Evolutionary conservation across 2,113 vertebrate genomes (phyloP), one percentile per base, ranked within the genome.

Genomic region (Erythrocebus patas): DNA sequence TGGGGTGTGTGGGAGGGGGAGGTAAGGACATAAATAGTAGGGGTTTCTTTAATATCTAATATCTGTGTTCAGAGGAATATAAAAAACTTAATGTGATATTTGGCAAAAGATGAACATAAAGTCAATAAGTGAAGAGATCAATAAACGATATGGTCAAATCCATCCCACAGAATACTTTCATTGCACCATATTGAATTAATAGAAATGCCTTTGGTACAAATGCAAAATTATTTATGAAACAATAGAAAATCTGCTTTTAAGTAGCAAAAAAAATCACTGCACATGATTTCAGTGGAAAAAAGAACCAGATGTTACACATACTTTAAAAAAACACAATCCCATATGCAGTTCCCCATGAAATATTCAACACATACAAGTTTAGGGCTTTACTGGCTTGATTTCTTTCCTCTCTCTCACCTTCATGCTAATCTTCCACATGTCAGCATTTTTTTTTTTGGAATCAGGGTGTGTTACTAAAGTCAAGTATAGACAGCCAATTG

Each of bases 141-240:
- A 94, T 98, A 97, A 96, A 97, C 73, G 96, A 91, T 96, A 97
- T 86, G 91, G 91, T 88, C 79, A 91, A 45, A 94, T 78, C 61
- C 81, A 96, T 95, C 91, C 91, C 89, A 87, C 11, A 22, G 61
- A 97, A 68, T 83, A 87, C 30, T 95, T 95, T 94, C 91, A 96
- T 87, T 94, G 79, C 40, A 89, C 96, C 97, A 98, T 97, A 98
- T 97, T 98, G 98, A 97, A 97, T 92, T 98, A 96, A 98, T 98
- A 96, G 95, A 97, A 95, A 97, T 97, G 97, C 85, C 91, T 98
- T 96, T 98, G 96, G 91, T 98, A 97, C 35, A 97, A 98, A 98
- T 97, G 91, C 94, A 95, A 97, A 98, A 98, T 98, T 97, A 98
- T 96, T 98, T 98, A 97, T 98, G 97, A 98, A 98, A 98, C 98